Evolutionary conservation across 2,888 invertebrate genomes (phyloP), one percentile per base, ranked within the genome.

Genomic region (Amiota communis): DNA sequence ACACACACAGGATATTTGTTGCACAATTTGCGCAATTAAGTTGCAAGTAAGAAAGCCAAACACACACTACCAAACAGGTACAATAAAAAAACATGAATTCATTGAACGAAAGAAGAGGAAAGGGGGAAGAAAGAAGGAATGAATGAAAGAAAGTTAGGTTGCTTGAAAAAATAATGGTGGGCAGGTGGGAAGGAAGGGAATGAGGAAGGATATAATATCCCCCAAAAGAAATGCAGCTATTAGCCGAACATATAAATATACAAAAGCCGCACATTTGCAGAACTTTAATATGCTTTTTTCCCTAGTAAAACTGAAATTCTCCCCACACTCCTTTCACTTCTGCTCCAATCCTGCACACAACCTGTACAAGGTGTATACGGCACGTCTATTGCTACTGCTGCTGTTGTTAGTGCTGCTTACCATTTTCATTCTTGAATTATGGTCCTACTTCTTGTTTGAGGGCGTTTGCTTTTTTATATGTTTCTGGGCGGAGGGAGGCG

Each of bases 181-280:
- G 36, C 0, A 36, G 6, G 8, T 4, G 2, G 36, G 36, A 36
- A 36, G 36, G 8, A 36, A 36, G 36, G 36, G 6, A 36, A 36
- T 36, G 4, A 36, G 36, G 36, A 36, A 36, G 36, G 36, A 36
- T 6, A 36, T 36, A 36, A 36, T 36, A 36, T 36, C 36, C 36
- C 36, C 36, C 59, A 63, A 51, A 68, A 51, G 67, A 51, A 68
- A 20, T 51, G 67, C 67, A 51, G 15, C 67, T 68, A 68, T 51
- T 68, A 68, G 67, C 13, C 51, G 11, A 12, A 53, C 67, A 68
- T 53, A 68, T 68, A 68, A 68, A 68, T 68, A 68, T 48, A 53
- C 36, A 51, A 53, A 68, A 68, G 65, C 67, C 49, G 23, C 51
- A 68, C 67, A 68, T 68, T 68, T 65, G 65, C n/a, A 65, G 0